Conservation (phyloP, 2,113 vertebrate genomes). For the Setophaga kirtlandii region DNA sequence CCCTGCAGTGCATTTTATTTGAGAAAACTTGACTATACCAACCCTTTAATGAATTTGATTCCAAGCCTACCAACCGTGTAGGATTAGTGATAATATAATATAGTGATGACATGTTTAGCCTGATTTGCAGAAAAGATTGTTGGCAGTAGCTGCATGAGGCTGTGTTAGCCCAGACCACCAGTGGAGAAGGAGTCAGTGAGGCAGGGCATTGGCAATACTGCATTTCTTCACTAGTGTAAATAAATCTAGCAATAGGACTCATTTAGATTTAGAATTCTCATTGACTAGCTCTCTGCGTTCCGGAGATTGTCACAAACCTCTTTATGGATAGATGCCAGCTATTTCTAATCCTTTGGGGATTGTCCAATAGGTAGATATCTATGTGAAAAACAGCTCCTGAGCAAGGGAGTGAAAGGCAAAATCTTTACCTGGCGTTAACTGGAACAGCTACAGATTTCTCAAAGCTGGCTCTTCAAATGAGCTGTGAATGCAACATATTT, state of each 20-base stretch:
- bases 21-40: neutral
- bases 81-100: neutral
- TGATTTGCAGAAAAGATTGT: neutral
- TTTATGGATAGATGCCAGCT: neutral
- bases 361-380: neutral
- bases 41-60: neutral
- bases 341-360: neutral
- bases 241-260: neutral
- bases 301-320: neutral
- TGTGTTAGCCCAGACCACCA: neutral
- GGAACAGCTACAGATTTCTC: neutral
- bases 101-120: neutral
- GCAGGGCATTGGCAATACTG: neutral
- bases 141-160: neutral
- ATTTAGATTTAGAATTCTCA: too few species aligned
- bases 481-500: neutral
- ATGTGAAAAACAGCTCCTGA: neutral
- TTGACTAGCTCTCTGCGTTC: neutral
- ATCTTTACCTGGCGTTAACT: neutral
- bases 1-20: neutral
- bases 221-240: neutral
- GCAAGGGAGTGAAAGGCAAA: neutral
- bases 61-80: neutral
- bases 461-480: neutral
- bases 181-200: neutral